Conservation (phyloP, 2,113 vertebrate species). For the Triplophysa siluroides region DNA sequence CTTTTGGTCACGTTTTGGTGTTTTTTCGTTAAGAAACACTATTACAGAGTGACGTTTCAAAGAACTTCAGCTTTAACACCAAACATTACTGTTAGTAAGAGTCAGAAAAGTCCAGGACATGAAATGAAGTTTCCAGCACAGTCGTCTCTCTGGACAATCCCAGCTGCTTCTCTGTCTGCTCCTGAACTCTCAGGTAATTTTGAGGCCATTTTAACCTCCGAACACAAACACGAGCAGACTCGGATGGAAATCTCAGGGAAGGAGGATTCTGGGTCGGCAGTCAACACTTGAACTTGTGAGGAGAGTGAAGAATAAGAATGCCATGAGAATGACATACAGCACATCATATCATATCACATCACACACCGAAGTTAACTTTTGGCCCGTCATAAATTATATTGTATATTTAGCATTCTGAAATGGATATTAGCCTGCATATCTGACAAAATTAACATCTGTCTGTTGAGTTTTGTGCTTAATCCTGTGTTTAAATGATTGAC, state of each 20-base stretch:
- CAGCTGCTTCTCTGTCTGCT: slow-evolving; percentile 25
- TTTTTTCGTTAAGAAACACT: no score
- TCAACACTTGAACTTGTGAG: slow-evolving; percentile 9
- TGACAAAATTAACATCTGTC: background rate
- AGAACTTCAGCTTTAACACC: background rate
- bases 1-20: no score
- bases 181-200: slow-evolving; percentile 30
- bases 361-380: background rate
- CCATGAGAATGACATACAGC: background rate
- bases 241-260: slow-evolving; percentile 8
- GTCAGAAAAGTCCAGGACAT: background rate
- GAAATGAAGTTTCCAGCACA: slow-evolving; percentile 13
- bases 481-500: background rate
- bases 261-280: slow-evolving; percentile 11
- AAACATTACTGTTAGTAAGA: background rate
- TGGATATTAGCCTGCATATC: background rate
- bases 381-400: background rate
- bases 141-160: slow-evolving; percentile 5
- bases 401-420: background rate
- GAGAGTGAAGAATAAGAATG: slow-evolving; percentile 1
- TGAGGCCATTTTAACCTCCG: slow-evolving; percentile 30
- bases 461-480: background rate
- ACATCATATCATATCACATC: background rate
- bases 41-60: no score
- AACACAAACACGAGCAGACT: slow-evolving; percentile 20